Conservation (phyloP, 2,888 invertebrate genomes). For the Synergus umbraculus region DNA sequence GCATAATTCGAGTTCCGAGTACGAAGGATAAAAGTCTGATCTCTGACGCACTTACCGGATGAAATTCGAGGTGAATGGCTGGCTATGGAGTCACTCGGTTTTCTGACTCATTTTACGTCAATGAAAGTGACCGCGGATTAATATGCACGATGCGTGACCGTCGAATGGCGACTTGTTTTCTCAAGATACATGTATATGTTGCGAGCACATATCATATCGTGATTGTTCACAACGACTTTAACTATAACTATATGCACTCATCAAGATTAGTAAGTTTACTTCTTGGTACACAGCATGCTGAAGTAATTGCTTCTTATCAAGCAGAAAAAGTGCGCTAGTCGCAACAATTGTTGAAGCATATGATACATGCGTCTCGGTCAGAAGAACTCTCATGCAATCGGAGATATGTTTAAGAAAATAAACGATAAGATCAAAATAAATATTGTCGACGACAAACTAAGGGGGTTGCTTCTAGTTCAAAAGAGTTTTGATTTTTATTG, state of each 20-base stretch:
- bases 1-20: conserved; percentile 50
- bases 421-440: neutral
- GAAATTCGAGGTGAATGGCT: conserved; percentile 67
- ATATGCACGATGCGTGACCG: conserved; percentile 54
- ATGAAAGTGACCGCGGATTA: conserved; percentile 60
- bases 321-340: neutral
- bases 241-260: neutral
- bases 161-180: conserved; percentile 44
- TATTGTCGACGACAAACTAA: neutral
- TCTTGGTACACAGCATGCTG: neutral
- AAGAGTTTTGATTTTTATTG: too few relatives aligned
- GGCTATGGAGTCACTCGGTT: conserved; percentile 55
- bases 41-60: conserved; percentile 64
- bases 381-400: neutral
- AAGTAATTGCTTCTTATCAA: neutral
- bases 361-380: neutral
- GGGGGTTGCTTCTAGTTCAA: neutral
- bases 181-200: conserved; percentile 2
- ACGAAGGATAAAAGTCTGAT: conserved; percentile 53
- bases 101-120: conserved; percentile 66
- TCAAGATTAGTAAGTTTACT: conserved; percentile 13
- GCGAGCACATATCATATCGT: neutral
- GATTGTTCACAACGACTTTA: neutral
- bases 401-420: too few relatives aligned
- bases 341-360: neutral